These are phyloP conservation scores for Pangasius sanitwongsei DNA, from an alignment of 2,797 vertebrate genomes.

Conservation along the genomic window DNA sequence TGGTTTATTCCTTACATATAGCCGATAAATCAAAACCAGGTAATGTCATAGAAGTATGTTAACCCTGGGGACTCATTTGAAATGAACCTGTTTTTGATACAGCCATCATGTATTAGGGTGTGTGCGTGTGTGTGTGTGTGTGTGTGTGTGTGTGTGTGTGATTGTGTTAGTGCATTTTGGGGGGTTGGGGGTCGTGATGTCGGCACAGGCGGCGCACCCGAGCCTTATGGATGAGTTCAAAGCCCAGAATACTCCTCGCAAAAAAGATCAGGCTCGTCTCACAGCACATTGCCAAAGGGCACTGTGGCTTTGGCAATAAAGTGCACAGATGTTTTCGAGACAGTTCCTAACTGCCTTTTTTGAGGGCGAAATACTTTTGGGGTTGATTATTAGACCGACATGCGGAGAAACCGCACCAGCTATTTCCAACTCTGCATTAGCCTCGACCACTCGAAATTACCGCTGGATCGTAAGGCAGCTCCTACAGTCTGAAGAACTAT, in stretches of 20 bases:
- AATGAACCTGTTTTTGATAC: not conserved
- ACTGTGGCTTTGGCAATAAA: slow-evolving; percentile 39
- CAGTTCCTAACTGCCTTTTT: slow-evolving; percentile 51
- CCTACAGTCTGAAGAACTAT: slow-evolving; percentile 37
- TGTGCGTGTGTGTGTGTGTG: not conserved
- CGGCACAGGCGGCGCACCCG: not conserved
- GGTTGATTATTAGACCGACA: slow-evolving; percentile 50
- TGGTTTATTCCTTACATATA: not conserved
- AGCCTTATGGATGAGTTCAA: not conserved
- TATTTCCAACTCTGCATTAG: slow-evolving; percentile 41
- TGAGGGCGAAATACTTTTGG: slow-evolving; percentile 38
- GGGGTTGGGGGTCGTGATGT: not conserved
- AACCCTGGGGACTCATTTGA: not conserved
- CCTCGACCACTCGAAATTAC: slow-evolving; percentile 1
- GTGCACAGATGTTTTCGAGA: slow-evolving; percentile 40
- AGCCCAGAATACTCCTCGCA: not conserved
- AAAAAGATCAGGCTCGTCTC: not conserved
- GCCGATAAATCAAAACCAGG: not conserved
- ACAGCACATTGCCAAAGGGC: slow-evolving; percentile 16
- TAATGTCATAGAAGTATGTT: not conserved
- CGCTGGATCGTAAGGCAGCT: slow-evolving; percentile 16
- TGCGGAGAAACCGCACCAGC: slow-evolving; percentile 28
- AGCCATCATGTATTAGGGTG: not conserved
- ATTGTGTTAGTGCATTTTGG: not conserved
- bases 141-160: not conserved